Base-by-base conservation (phyloP, 2,113 vertebrate species). In the Regulus satrapa region DNA sequence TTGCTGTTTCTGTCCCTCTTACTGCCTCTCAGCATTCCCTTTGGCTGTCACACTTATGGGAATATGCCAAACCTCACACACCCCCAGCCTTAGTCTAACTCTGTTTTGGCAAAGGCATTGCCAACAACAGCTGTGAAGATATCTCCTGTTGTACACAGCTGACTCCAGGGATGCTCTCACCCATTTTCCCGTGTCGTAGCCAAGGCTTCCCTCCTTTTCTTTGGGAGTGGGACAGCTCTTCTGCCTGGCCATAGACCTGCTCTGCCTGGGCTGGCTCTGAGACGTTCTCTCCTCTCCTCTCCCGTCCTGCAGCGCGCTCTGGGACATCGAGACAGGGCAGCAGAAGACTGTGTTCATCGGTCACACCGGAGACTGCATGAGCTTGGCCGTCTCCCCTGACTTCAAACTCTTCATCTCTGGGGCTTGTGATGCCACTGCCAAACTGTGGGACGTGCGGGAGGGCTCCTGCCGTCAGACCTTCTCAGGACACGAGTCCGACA, bases 311-410 rank as follows among this genome's bases (percentile, higher is more conserved):
- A 99, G 99, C 2, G 98, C 98, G 2, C 98, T 99, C 78, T 99
- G 99, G 99, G 99, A 99, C 97, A 99, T 99, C 13, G 99, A 99
- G 98, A 99, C 99, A 0, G 99, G 99, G 40, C 98, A 98, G 92
- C 98, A 99, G 97, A 99, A 99, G 98, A 99, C 98, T 0, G 93
- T 98, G 51, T 99, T 99, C 80, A 52, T 98, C 18, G 99, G 99
- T 55, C 99, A 99, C 95, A 98, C 99, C 1, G 99, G 99, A 43
- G 99, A 99, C 97, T 99, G 99, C 91, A 99, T 99, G 99, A 99
- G 99, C 68, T 96, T 99, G 96, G 99, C 98, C 0, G 98, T 99
- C 86, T 98, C 99, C 59, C 99, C 99, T 23, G 99, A 99, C 97
- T 99, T 98, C 94, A 99, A 99, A 32, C 98, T 98, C 52, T 99